Conservation (phyloP, 2,797 vertebrate species). For the Lepus townsendii region DNA sequence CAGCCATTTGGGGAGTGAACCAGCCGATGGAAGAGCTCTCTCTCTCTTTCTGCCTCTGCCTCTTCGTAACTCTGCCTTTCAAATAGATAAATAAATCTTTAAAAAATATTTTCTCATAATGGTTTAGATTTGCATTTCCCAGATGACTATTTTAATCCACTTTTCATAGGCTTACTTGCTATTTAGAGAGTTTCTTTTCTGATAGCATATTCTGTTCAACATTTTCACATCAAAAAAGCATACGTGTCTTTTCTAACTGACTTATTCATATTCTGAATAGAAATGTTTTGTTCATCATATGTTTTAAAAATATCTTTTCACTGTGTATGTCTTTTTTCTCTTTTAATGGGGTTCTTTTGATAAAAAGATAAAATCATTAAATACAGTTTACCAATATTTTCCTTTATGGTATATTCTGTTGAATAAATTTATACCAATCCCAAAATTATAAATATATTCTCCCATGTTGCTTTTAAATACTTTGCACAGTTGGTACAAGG, state of each 20-base stretch:
- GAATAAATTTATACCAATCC: not conserved
- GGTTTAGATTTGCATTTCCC: not conserved
- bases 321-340: not conserved
- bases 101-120: not conserved
- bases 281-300: not conserved
- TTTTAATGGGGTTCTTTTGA: not conserved
- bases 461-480: not conserved
- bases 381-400: constrained; percentile 12
- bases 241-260: not conserved
- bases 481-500: not conserved
- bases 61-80: too few species aligned
- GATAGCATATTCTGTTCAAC: not conserved
- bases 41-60: too few species aligned
- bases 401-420: constrained; percentile 10
- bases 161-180: not conserved
- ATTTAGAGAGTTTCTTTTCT: constrained; percentile 15
- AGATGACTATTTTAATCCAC: not conserved
- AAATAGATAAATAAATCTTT: too few species aligned
- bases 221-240: not conserved
- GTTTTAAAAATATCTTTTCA: not conserved
- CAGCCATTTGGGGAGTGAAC: too few species aligned
- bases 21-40: too few species aligned
- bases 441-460: not conserved
- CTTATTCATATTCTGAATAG: constrained; percentile 3
- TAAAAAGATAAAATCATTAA: not conserved